Percentiles rank a stretch among this genome's conserved stretches.
These are phyloP conservation scores for Cyprinella venusta DNA, from an alignment of 2,797 vertebrate genomes.

Conservation along the genomic window DNA sequence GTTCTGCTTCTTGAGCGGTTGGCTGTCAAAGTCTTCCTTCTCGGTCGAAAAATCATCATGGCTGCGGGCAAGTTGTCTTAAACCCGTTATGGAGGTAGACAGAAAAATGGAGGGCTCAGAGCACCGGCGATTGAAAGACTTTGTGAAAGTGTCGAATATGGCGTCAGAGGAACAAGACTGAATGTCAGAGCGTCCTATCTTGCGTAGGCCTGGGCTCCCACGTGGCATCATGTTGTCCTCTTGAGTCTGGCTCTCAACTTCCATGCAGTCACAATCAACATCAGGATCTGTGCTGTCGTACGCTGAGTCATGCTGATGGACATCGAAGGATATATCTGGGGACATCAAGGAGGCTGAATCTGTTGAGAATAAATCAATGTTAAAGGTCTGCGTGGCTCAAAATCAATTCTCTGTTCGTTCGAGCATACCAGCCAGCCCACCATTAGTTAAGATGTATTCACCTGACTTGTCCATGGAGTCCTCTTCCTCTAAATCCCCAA, in stretches of 20 bases:
- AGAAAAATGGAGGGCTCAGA: conserved; percentile 86
- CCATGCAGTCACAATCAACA: conserved; percentile 71
- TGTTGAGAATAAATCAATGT: conserved; percentile 63
- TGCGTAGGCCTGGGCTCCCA: conserved; percentile 46
- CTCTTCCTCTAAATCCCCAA: conserved; percentile 76
- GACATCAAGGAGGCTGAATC: conserved; percentile 68
- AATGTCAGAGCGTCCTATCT: conserved; percentile 41
- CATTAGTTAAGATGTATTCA: conserved; percentile 58
- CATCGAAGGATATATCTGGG: conserved; percentile 33
- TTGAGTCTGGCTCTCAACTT: conserved; percentile 41
- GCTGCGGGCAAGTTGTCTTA: conserved; percentile 82
- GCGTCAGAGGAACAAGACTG: conserved; percentile 66
- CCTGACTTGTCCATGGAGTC: conserved; percentile 78
- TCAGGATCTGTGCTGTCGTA: conserved; percentile 93
- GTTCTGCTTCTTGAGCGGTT: conserved; percentile 77
- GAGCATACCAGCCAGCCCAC: not conserved
- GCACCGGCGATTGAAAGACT: conserved; percentile 79
- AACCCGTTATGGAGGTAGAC: conserved; percentile 61
- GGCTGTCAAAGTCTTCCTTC: conserved; percentile 65
- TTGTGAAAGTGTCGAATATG: conserved; percentile 66
- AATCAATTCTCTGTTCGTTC: not conserved
- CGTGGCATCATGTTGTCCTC: not conserved
- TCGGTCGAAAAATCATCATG: conserved; percentile 81
- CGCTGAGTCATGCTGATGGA: conserved; percentile 89
- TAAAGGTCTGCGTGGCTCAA: not conserved